Percentiles rank a stretch among this genome's conserved stretches.
These are phyloP conservation scores for Chaetops frenatus DNA, from an alignment of 2,113 vertebrate species.

Conservation along the genomic window DNA sequence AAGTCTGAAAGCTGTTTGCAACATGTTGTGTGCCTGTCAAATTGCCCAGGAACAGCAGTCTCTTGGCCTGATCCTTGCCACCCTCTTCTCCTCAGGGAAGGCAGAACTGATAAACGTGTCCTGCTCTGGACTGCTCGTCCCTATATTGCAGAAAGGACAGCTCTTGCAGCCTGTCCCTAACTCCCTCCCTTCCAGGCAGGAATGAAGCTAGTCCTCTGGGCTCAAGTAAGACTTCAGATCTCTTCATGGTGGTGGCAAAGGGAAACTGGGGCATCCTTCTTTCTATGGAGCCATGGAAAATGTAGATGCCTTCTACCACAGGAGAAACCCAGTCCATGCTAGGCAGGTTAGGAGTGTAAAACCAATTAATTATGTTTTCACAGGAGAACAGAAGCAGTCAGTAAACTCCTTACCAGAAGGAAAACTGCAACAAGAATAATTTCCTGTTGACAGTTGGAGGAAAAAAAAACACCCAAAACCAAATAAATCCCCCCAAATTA, in stretches of 20 bases:
- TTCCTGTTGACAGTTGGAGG: neutral
- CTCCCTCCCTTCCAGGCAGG: neutral
- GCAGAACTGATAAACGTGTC: neutral
- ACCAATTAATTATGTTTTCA: neutral
- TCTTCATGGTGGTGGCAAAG: neutral
- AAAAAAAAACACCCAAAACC: neutral
- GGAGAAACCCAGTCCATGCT: neutral
- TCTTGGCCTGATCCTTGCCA: neutral
- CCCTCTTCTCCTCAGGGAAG: neutral
- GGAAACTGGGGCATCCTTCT: neutral
- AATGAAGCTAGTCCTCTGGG: neutral
- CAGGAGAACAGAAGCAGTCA: neutral
- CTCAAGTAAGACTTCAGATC: neutral
- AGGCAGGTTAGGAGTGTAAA: neutral
- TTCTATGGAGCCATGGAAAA: neutral
- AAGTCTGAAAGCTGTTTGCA: constrained; percentile 22
- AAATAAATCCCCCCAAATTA: neutral
- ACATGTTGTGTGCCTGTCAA: constrained; percentile 11
- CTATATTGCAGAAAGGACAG: neutral
- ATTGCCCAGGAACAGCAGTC: neutral
- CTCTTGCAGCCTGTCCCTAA: neutral
- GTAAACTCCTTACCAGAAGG: neutral
- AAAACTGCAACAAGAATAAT: neutral
- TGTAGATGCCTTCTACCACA: neutral
- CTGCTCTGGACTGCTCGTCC: neutral